phyloP scores from a whole-genome alignment of 2,113 vertebrate species.

The Aptenodytes patagonicus region DNA sequence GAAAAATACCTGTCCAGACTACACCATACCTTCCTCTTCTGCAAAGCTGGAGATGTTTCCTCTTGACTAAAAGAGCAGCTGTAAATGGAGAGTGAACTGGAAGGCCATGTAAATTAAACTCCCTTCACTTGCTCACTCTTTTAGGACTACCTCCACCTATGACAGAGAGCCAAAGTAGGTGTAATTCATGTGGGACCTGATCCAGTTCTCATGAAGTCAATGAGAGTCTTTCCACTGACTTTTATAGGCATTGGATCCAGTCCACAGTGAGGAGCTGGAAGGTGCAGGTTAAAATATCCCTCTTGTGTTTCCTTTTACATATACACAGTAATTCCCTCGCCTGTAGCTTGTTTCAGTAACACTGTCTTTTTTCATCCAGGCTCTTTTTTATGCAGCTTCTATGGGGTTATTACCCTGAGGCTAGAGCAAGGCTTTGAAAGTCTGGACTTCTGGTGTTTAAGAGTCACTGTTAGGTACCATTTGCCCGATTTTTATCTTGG shows the following conservation, averaged over 20 bases:
- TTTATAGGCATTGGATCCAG: background rate
- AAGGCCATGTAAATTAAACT: background rate
- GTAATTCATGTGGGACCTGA: background rate
- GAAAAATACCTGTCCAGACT: background rate
- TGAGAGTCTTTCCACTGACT: background rate
- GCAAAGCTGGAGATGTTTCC: background rate
- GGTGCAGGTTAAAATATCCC: background rate
- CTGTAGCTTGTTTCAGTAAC: background rate
- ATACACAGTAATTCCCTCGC: background rate
- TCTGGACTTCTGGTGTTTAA: background rate
- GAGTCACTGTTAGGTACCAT: accelerated
- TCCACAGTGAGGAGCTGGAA: background rate
- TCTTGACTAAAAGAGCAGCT: background rate
- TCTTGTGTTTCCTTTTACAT: background rate
- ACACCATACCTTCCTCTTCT: background rate
- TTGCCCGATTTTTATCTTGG: background rate
- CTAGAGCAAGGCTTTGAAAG: background rate
- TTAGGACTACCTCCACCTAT: background rate
- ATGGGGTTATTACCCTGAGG: background rate
- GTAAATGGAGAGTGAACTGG: background rate
- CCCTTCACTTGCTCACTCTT: background rate
- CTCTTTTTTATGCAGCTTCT: background rate
- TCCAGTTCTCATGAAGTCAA: background rate
- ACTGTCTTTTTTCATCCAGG: background rate
- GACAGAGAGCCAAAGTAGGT: background rate